Evolutionary conservation across 2,797 vertebrate species (phyloP).

Genomic region (Chaetophractus vellerosus): DNA sequence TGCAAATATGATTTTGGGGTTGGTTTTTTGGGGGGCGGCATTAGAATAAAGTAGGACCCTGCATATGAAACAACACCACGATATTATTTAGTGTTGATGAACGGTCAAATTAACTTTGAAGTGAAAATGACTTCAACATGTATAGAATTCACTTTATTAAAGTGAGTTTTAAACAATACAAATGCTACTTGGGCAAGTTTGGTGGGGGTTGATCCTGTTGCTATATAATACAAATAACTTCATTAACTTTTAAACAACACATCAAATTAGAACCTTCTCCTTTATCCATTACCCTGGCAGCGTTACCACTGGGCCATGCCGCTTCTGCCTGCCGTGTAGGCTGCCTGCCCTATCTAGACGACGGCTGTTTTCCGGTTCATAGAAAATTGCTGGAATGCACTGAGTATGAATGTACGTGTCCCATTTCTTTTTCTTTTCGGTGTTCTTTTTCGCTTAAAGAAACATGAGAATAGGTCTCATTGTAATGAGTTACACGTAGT

Average conservation of each 20-base stretch:
- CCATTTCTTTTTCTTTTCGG: constrained; percentile 45
- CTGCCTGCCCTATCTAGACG: neutral
- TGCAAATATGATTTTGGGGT: neutral
- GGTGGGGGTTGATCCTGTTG: neutral
- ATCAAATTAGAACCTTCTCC: neutral
- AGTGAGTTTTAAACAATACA: constrained; percentile 59
- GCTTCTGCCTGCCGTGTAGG: neutral
- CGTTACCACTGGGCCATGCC: neutral
- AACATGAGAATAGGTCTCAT: constrained; percentile 3
- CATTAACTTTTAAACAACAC: neutral
- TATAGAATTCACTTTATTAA: constrained; percentile 65
- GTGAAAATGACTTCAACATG: constrained; percentile 7
- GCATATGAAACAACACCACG: neutral
- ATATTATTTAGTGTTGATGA: constrained; percentile 2
- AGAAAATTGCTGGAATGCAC: neutral
- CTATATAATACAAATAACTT: neutral
- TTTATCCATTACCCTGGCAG: neutral
- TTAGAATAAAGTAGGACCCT: constrained; percentile 48
- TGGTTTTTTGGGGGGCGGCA: neutral
- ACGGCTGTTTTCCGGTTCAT: neutral
- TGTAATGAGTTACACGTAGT: neutral
- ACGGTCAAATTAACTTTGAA: constrained; percentile 53
- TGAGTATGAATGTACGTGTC: neutral
- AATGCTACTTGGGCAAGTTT: constrained; percentile 51
- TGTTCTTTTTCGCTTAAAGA: constrained; percentile 58